A percentile compares a stretch with the other conserved stretches of the same genome.
These are phyloP conservation scores for Phyllotis vaccarum DNA, from an alignment of 2,797 vertebrate species.

Conservation along the genomic window DNA sequence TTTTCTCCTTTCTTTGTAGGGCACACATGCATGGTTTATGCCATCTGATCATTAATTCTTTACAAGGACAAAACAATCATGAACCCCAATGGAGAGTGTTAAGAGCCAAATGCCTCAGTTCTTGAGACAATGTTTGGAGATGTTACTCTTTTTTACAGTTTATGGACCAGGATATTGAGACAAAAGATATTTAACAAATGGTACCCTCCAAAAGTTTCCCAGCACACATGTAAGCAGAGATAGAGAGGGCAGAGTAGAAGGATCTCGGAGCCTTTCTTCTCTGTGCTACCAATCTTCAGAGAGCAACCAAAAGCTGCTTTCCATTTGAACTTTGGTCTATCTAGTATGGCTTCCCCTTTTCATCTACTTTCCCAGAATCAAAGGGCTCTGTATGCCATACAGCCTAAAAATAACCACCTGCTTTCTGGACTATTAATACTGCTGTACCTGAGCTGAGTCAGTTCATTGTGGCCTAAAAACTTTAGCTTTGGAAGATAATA, in stretches of 20 bases:
- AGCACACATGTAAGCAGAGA: neutral
- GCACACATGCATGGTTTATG: neutral
- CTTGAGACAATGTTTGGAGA: neutral
- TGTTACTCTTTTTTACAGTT: slow-evolving; percentile 35
- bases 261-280: neutral
- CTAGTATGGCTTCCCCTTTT: neutral
- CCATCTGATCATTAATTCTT: neutral
- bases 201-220: neutral
- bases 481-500: neutral
- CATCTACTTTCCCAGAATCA: neutral
- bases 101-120: neutral
- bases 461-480: slow-evolving; percentile 22
- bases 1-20: neutral
- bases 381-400: neutral
- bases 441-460: neutral
- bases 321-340: neutral
- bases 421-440: slow-evolving; percentile 1
- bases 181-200: slow-evolving; percentile 19
- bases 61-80: neutral
- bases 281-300: neutral
- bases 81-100: neutral
- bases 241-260: neutral
- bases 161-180: slow-evolving; percentile 41
- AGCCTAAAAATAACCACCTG: slow-evolving; percentile 42
- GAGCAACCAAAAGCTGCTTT: neutral